Percentiles rank a stretch among this genome's conserved stretches.
phyloP scores from a whole-genome alignment of 2,888 invertebrate species.

The Gryllus longicercus region DNA sequence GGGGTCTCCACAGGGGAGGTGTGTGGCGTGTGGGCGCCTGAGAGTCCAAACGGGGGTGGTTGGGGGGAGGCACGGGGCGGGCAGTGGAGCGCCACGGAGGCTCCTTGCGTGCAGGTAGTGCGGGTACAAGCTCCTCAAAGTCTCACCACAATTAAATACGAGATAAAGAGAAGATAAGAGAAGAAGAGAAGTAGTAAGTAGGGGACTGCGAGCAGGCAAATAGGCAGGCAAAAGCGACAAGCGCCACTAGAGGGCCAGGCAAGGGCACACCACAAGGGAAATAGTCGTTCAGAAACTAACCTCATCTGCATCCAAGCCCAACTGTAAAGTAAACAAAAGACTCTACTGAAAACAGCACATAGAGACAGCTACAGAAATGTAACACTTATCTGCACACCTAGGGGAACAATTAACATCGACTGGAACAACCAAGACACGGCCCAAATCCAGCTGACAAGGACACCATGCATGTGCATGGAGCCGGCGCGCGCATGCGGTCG shows the following conservation, averaged over 20 bases:
- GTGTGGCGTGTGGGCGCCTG: too few species aligned
- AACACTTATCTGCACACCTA: slow-evolving; percentile 20
- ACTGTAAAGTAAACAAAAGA: slow-evolving; percentile 55
- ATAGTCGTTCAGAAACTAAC: slow-evolving; percentile 50
- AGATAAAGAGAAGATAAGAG: neutral
- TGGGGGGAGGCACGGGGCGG: too few species aligned
- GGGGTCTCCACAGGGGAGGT: too few species aligned
- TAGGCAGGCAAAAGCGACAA: neutral
- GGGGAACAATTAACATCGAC: slow-evolving; percentile 2
- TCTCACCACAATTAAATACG: neutral
- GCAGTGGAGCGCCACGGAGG: too few species aligned
- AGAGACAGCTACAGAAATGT: slow-evolving; percentile 12
- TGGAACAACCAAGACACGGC: neutral
- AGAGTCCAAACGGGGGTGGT: too few species aligned
- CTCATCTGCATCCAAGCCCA: slow-evolving; percentile 92
- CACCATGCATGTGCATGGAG: slow-evolving; percentile 17
- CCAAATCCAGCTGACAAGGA: neutral
- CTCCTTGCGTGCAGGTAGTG: too few species aligned
- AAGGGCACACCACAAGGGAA: slow-evolving; percentile 1
- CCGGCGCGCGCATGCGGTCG: neutral
- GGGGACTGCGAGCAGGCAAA: neutral
- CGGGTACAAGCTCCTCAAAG: too few species aligned
- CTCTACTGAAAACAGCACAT: slow-evolving; percentile 32
- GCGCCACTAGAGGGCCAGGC: neutral
- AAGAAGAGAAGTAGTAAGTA: too few species aligned